Percentiles rank a stretch among this genome's conserved stretches.
Evolutionary conservation across 2,888 invertebrate genomes (phyloP).

Genomic region (Chrysomela aeneicollis): DNA sequence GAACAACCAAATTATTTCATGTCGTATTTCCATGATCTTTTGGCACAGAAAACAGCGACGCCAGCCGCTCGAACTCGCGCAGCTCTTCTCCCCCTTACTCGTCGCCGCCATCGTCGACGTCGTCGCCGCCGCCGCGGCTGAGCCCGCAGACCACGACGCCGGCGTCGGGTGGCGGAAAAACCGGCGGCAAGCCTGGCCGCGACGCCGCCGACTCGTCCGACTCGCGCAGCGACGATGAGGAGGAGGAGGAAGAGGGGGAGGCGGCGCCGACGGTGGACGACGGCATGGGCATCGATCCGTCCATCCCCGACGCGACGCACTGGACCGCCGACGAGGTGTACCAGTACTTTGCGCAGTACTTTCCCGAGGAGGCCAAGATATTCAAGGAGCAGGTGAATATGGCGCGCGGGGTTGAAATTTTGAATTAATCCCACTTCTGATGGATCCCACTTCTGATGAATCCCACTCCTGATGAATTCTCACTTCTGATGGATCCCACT

Average conservation of each 20-base stretch:
- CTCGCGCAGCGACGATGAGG: not conserved
- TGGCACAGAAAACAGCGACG: conserved; percentile 27
- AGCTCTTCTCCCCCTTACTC: conserved; percentile 30
- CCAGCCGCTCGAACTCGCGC: conserved; percentile 22
- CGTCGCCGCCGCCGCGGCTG: conserved; percentile 23
- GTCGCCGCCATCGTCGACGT: conserved; percentile 20
- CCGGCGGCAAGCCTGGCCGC: not conserved
- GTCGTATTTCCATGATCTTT: not conserved
- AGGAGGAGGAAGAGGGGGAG: not conserved
- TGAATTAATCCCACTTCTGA: no score
- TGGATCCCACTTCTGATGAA: not conserved
- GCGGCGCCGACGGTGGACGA: conserved; percentile 36
- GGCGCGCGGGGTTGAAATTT: no score
- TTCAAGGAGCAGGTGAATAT: conserved; percentile 80
- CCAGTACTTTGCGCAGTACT: conserved; percentile 78
- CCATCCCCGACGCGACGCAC: conserved; percentile 79
- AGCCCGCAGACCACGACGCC: conserved; percentile 17
- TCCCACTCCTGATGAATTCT: no score
- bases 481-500: no score
- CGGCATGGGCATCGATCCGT: conserved; percentile 67
- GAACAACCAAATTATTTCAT: no score
- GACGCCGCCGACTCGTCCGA: not conserved
- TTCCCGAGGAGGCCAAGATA: conserved; percentile 80
- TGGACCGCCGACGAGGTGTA: conserved; percentile 88
- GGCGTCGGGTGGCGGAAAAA: not conserved